These are phyloP conservation scores for Silvanus unidentatus DNA, from an alignment of 2,888 invertebrate genomes.

Conservation along the genomic window DNA sequence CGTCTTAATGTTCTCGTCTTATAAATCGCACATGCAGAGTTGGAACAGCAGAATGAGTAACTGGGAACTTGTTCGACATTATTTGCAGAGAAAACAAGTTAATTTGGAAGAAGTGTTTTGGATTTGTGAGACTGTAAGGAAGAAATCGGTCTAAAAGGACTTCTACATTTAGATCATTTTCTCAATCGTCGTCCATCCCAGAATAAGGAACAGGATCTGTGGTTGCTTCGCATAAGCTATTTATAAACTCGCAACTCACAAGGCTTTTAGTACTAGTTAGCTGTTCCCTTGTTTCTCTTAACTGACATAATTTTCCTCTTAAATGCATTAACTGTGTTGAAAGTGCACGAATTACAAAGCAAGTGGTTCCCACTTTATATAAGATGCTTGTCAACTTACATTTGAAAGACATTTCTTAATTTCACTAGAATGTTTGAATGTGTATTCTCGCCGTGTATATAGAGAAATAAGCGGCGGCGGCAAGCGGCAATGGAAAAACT, in stretches of 20 bases:
- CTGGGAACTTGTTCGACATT: neutral
- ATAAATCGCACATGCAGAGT: too few species aligned
- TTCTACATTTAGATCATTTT: too few species aligned
- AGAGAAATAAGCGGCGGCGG: too few species aligned
- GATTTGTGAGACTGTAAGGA: too few species aligned
- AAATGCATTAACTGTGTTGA: slow-evolving; percentile 41
- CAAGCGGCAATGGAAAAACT: too few species aligned
- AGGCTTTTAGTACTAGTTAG: slow-evolving; percentile 45
- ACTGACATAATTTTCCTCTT: slow-evolving; percentile 46
- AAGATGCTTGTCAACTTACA: neutral
- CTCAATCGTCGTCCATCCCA: slow-evolving; percentile 27
- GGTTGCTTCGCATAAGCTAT: slow-evolving; percentile 39
- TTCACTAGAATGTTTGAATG: slow-evolving; percentile 8
- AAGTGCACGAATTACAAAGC: slow-evolving; percentile 29
- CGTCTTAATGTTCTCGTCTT: too few species aligned
- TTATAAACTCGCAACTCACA: slow-evolving; percentile 37
- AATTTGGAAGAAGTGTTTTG: neutral
- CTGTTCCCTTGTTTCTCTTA: slow-evolving; percentile 42
- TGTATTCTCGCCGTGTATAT: neutral
- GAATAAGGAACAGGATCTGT: slow-evolving; percentile 25
- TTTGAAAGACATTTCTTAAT: too few species aligned
- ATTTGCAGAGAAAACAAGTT: slow-evolving; percentile 1
- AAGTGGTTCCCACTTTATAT: slow-evolving; percentile 1
- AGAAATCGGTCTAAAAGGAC: too few species aligned
- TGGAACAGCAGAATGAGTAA: too few species aligned